These are phyloP conservation scores for Muscina levida DNA, from an alignment of 2,888 invertebrate species.

Conservation along the genomic window DNA sequence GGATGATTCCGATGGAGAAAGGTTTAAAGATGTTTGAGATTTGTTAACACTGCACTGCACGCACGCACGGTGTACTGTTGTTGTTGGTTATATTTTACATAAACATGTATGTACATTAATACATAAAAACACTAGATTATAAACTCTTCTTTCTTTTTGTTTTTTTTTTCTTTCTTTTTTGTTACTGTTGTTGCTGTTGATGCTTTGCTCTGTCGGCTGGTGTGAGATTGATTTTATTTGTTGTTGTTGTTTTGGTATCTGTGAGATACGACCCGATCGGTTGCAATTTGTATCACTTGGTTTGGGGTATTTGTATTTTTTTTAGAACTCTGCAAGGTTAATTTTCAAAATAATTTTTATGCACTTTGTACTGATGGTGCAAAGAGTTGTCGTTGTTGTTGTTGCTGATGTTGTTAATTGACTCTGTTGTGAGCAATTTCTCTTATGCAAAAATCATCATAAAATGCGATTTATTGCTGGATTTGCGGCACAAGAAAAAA, in stretches of 20 bases:
- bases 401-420: constrained; percentile 23
- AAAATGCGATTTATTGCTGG: neutral
- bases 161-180: too few relatives aligned
- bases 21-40: too few relatives aligned
- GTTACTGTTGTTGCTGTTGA: neutral
- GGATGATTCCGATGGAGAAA: too few relatives aligned
- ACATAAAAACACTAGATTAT: neutral
- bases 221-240: neutral
- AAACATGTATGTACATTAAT: too few relatives aligned
- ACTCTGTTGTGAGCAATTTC: constrained; percentile 8
- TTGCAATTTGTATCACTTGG: too few relatives aligned
- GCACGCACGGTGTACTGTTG: too few relatives aligned
- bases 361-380: constrained; percentile 28
- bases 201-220: neutral
- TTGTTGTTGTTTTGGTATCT: neutral
- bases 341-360: constrained; percentile 5
- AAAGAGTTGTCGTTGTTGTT: neutral
- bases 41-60: too few relatives aligned
- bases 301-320: neutral
- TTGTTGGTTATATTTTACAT: too few relatives aligned
- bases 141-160: neutral
- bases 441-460: constrained; percentile 23
- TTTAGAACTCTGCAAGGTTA: neutral
- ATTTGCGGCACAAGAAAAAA: constrained; percentile 4
- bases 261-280: neutral